Evolutionary conservation across 2,888 invertebrate species (phyloP), one percentile per base, ranked within the genome.

Genomic region (Thecophora atra): DNA sequence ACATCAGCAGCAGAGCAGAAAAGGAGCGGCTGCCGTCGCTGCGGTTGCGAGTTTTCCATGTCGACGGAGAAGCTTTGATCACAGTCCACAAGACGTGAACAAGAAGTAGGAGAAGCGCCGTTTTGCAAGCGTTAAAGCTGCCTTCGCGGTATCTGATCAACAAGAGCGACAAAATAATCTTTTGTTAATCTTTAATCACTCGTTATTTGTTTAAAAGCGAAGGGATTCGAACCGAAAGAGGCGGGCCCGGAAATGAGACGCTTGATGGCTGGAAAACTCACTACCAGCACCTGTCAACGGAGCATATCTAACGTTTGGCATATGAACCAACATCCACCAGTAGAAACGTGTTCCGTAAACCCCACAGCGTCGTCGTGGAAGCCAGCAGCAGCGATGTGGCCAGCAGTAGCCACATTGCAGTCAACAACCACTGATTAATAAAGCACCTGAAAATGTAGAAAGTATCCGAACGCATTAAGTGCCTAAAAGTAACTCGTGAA

Each of bases 81-180:
- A 56, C 24, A 56, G 3, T 19, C 56, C 6, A 54, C 54, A 17
- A 24, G 13, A 44, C 13, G 26, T n/a, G 19, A 21, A 56, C 1
- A 21, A 56, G 7, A 19, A 56, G 28, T 24, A n/a, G 19, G n/a
- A 54, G 58, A 4, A 26, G 58, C 21, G 58, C 58, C 58, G 26
- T 58, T 58, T 58, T 58, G 58, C 24, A 58, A 26, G 64, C 47
- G 64, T 64, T 47, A 47, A 24, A 64, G 47, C 47, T 64, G 21
- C 44, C 47, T 64, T 13, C 47, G 5, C 21, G 15, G 44, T 64
- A 64, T 42, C 47, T 64, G 47, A 64, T 64, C 15, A 37, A 37
- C 37, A 37, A 6, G 30, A 26, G 19, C 4, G 54, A 24, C 15
- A n/a, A 58, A 5, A 11, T 30, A 60, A 60, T 30, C 60, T 30